Conservation (phyloP, 2,888 invertebrate species). For the Mesochorus sp. region DNA sequence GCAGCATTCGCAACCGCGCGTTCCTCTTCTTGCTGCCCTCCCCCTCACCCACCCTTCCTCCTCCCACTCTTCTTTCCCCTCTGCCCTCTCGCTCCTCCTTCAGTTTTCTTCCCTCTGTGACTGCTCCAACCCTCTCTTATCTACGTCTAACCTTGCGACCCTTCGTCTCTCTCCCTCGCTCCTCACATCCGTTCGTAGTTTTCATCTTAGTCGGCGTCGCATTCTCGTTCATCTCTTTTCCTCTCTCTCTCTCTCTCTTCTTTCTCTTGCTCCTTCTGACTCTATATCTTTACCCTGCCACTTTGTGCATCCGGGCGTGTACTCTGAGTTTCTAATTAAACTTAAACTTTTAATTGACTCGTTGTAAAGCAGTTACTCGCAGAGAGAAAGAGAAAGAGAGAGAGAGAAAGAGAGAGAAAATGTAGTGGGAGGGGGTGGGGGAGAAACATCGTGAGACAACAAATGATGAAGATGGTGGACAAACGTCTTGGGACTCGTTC, state of each 20-base stretch:
- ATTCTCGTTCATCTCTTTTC: constrained; percentile 18
- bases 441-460: background rate
- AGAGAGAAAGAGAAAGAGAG: constrained; percentile 56
- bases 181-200: constrained; percentile 50
- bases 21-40: constrained; percentile 42
- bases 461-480: constrained; percentile 41
- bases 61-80: constrained; percentile 13
- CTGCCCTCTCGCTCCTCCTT: constrained; percentile 23
- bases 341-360: constrained; percentile 82
- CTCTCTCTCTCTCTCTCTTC: constrained; percentile 26
- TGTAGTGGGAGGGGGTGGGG: background rate
- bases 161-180: constrained; percentile 29
- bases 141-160: constrained; percentile 36
- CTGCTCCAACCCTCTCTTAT: constrained; percentile 13
- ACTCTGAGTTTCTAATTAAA: constrained; percentile 80
- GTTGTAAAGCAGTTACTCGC: constrained; percentile 76
- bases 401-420: constrained; percentile 58
- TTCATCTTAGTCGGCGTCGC: constrained; percentile 43
- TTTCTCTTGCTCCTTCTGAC: constrained; percentile 24
- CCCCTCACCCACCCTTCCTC: constrained; percentile 19
- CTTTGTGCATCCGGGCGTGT: constrained; percentile 64
- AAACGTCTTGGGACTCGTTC: constrained; percentile 25
- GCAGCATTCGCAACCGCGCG: constrained; percentile 49
- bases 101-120: constrained; percentile 41
- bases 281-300: constrained; percentile 25